phyloP scores from a whole-genome alignment of 2,888 invertebrate genomes.

The Sthenelais limicola region DNA sequence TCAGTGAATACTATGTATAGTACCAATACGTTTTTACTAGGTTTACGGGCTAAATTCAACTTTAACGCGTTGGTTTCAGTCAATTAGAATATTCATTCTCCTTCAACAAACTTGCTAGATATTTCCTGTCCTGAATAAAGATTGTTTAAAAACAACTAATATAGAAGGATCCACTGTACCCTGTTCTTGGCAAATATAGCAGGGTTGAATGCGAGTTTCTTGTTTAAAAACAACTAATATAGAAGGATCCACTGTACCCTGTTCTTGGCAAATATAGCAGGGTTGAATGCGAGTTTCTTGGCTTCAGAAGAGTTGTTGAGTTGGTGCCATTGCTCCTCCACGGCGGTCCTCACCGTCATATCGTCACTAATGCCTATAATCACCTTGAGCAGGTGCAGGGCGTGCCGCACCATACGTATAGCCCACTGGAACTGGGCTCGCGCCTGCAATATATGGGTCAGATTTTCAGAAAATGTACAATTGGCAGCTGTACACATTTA shows the following conservation, averaged over 20 bases:
- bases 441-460: too few species aligned
- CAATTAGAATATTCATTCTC: too few species aligned
- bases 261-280: conserved; percentile 57
- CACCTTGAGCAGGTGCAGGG: conserved; percentile 52
- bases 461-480: too few species aligned
- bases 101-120: too few species aligned
- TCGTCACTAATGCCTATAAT: conserved; percentile 58
- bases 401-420: conserved; percentile 32
- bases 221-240: too few species aligned
- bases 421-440: conserved; percentile 32
- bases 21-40: too few species aligned
- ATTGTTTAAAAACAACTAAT: too few species aligned
- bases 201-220: conserved; percentile 62
- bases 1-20: too few species aligned
- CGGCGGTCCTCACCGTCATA: conserved; percentile 58
- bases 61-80: too few species aligned
- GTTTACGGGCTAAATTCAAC: too few species aligned
- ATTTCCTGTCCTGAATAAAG: too few species aligned
- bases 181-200: conserved; percentile 57
- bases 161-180: conserved; percentile 50
- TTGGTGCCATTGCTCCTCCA: conserved; percentile 64
- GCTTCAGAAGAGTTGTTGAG: conserved; percentile 57
- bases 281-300: conserved; percentile 61
- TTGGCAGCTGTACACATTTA: too few species aligned
- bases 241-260: conserved; percentile 52